Conservation (phyloP, 2,113 vertebrate genomes). For the Ardeotis arabs region DNA sequence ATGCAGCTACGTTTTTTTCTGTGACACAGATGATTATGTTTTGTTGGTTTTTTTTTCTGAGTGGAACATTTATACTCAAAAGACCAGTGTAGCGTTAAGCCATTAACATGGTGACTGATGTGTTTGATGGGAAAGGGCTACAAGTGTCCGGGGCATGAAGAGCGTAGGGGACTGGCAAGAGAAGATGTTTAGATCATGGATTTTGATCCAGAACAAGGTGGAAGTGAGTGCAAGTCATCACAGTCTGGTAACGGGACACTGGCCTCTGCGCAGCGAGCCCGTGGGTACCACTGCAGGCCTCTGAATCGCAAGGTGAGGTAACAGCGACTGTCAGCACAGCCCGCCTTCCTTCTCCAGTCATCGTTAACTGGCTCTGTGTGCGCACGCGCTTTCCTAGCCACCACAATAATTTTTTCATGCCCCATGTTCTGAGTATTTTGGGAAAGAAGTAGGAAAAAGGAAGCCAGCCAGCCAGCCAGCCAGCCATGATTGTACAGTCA, state of each 20-base stretch:
- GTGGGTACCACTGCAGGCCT: neutral
- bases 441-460: neutral
- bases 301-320: accelerated
- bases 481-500: neutral
- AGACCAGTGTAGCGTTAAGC: neutral
- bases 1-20: neutral
- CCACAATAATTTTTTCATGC: neutral
- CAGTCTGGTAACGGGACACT: neutral
- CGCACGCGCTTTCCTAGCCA: neutral
- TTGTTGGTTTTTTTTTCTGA: neutral
- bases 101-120: neutral
- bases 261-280: neutral
- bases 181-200: neutral
- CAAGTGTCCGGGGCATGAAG: neutral
- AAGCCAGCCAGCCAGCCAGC: neutral
- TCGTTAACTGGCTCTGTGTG: neutral
- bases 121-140: neutral
- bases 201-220: neutral
- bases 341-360: neutral
- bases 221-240: neutral
- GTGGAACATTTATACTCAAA: neutral
- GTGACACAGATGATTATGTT: neutral
- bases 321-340: neutral
- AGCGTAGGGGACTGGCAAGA: neutral
- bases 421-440: neutral